Evolutionary conservation across 2,113 vertebrate species (phyloP).

Genomic region (Callaeas wilsoni): DNA sequence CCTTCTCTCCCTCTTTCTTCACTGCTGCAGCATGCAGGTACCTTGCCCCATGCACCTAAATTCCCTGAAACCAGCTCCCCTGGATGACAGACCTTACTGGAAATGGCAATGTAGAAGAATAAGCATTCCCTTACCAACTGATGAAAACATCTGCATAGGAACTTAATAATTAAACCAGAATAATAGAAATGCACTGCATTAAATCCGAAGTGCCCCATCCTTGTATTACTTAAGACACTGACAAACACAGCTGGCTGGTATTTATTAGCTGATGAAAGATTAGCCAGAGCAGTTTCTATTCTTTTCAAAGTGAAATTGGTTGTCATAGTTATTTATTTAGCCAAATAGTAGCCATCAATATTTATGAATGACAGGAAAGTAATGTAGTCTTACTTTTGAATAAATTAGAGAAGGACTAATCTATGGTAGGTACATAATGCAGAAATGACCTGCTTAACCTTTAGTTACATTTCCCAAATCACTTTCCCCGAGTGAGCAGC

Average conservation of each 20-base stretch:
- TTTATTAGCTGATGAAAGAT: not conserved
- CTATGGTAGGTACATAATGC: not conserved
- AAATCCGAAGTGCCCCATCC: not conserved
- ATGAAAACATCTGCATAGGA: not conserved
- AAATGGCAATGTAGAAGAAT: not conserved
- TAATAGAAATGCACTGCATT: not conserved
- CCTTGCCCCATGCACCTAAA: not conserved
- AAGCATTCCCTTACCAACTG: not conserved
- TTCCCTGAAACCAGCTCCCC: not conserved
- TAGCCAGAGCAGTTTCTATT: not conserved
- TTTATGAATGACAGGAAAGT: conserved; percentile 3
- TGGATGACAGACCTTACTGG: not conserved
- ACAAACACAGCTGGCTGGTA: not conserved
- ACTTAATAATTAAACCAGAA: not conserved
- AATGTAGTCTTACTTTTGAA: not conserved
- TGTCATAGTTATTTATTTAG: not conserved
- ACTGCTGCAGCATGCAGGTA: not conserved
- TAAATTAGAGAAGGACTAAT: not conserved
- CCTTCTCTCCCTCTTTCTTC: not conserved
- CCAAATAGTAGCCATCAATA: not conserved
- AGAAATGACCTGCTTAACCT: not conserved
- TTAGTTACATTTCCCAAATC: not conserved
- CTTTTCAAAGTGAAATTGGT: not conserved
- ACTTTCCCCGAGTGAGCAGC: not conserved
- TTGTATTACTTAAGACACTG: not conserved